Evolutionary conservation across 2,888 invertebrate genomes (phyloP).

Genomic region (Sisyra terminalis): DNA sequence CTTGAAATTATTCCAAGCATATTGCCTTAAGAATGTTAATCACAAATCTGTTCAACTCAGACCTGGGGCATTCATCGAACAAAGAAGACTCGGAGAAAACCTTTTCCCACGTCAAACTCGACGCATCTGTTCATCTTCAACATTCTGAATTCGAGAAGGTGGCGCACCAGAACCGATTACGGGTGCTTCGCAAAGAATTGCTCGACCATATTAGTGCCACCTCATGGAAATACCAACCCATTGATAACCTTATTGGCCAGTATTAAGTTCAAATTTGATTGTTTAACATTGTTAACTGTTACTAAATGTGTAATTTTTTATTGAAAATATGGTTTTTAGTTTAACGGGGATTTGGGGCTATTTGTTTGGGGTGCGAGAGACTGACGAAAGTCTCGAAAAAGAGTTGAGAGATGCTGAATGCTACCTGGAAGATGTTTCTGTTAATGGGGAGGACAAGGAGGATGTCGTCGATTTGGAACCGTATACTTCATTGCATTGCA

Average conservation of each 20-base stretch:
- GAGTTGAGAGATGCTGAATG: constrained; percentile 1
- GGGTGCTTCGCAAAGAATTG: constrained; percentile 17
- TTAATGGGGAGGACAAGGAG: neutral
- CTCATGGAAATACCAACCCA: constrained; percentile 20
- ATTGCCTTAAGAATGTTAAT: too few species aligned
- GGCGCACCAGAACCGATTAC: constrained; percentile 18
- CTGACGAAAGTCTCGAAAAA: neutral
- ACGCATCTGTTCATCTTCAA: constrained; percentile 3
- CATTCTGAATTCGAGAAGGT: constrained; percentile 12
- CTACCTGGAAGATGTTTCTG: neutral
- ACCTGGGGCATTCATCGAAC: too few species aligned
- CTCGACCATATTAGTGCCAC: constrained; percentile 19
- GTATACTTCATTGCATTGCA: constrained; percentile 15
- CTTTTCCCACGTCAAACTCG: constrained; percentile 2
- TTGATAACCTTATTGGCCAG: constrained; percentile 19
- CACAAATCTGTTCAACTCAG: too few species aligned
- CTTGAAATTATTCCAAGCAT: too few species aligned
- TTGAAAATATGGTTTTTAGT: neutral
- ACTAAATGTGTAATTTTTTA: neutral
- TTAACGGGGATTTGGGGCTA: neutral
- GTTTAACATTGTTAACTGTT: too few species aligned
- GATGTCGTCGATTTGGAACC: neutral
- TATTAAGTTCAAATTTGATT: constrained; percentile 1
- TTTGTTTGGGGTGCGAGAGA: constrained; percentile 2
- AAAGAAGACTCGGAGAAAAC: neutral